Evolutionary conservation across 92 coral and sea anemone species (phyloP).

Genomic region (Montipora capitata): DNA sequence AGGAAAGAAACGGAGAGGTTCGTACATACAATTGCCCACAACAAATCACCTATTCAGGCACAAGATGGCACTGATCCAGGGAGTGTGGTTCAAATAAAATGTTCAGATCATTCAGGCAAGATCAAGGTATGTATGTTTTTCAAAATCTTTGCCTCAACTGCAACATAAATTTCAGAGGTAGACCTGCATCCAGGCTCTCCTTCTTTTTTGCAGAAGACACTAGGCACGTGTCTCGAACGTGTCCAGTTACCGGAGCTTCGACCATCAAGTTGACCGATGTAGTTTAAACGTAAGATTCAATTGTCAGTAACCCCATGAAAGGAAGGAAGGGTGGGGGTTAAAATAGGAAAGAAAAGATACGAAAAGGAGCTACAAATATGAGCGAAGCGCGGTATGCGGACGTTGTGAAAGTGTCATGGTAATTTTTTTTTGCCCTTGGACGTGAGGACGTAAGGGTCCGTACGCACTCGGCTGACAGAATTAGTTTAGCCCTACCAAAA

Average conservation of each 20-base stretch:
- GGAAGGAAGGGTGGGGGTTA: too few species aligned
- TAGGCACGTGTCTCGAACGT: too few species aligned
- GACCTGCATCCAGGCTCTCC: too few species aligned
- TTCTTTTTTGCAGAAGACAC: too few species aligned
- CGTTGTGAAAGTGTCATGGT: not conserved
- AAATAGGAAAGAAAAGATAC: too few species aligned
- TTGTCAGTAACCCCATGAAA: not conserved
- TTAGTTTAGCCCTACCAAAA: too few species aligned
- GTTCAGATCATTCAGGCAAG: not conserved
- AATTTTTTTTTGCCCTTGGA: too few species aligned
- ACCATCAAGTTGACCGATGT: not conserved
- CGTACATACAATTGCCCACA: not conserved
- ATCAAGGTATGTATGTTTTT: not conserved
- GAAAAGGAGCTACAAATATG: not conserved
- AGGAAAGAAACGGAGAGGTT: conserved; percentile 19
- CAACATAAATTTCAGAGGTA: too few species aligned
- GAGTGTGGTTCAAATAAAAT: conserved; percentile 1
- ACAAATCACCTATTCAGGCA: conserved; percentile 1
- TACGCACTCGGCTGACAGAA: too few species aligned
- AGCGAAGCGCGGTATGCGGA: not conserved
- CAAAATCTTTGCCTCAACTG: too few species aligned
- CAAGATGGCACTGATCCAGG: conserved; percentile 36
- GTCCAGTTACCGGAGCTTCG: not conserved
- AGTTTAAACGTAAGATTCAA: not conserved
- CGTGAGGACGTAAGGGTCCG: too few species aligned